Conservation (phyloP, 1,140 invertebrate species). For the Macrocentrus cingulum region DNA sequence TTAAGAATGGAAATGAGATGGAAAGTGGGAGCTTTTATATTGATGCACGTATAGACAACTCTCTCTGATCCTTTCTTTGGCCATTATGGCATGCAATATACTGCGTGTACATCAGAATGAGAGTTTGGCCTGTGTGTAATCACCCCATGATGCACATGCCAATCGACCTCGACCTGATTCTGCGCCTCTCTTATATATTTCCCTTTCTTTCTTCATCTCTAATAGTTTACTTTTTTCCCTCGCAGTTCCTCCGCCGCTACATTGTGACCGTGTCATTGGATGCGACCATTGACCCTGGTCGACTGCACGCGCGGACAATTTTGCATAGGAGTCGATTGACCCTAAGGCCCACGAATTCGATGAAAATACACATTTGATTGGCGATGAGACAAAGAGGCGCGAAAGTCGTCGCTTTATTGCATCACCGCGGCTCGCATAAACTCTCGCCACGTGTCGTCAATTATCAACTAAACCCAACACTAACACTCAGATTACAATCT, state of each 20-base stretch:
- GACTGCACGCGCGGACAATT: neutral
- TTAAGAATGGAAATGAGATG: constrained; percentile 10
- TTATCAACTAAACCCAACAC: neutral
- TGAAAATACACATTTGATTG: neutral
- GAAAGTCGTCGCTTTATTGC: constrained; percentile 1
- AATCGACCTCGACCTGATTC: constrained; percentile 37
- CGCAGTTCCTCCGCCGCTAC: neutral
- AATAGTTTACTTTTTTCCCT: constrained; percentile 3
- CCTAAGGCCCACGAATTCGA: constrained; percentile 7
- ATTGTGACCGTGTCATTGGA: neutral
- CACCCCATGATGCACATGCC: constrained; percentile 21
- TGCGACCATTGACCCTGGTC: neutral
- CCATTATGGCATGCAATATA: constrained; percentile 7
- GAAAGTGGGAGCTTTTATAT: constrained; percentile 6
- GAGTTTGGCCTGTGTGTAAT: constrained; percentile 20
- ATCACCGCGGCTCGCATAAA: neutral
- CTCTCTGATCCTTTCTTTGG: constrained; percentile 6
- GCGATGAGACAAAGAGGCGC: neutral
- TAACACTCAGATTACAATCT: neutral
- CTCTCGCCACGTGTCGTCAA: neutral
- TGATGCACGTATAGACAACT: neutral
- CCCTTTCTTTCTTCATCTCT: constrained; percentile 1
- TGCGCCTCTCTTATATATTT: constrained; percentile 18
- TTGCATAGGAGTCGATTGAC: constrained; percentile 2
- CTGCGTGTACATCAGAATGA: constrained; percentile 9